These are phyloP conservation scores for Atethmia centrago DNA, from an alignment of 2,888 invertebrate species.

Conservation along the genomic window DNA sequence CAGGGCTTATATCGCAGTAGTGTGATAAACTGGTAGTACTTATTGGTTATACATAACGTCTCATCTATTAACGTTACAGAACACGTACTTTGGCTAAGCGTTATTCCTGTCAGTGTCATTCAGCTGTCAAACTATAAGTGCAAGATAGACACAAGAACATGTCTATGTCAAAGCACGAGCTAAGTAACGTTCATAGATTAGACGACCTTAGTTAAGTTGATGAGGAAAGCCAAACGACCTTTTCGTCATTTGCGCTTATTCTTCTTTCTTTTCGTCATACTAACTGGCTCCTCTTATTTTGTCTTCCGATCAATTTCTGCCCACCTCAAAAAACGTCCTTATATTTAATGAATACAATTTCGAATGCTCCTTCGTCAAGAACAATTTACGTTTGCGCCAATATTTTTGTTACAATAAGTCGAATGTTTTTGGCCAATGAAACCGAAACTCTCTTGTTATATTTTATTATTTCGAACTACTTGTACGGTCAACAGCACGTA, in stretches of 20 bases:
- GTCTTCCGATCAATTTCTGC: not conserved
- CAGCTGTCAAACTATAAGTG: not conserved
- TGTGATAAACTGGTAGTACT: too few species aligned
- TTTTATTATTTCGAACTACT: not conserved
- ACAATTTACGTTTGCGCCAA: not conserved
- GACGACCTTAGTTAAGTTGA: too few species aligned
- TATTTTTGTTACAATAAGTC: slow-evolving; percentile 18
- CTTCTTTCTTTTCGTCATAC: too few species aligned
- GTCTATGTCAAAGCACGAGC: not conserved
- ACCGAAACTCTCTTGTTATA: slow-evolving; percentile 24
- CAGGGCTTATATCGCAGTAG: too few species aligned
- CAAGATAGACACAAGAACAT: not conserved
- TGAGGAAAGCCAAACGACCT: too few species aligned
- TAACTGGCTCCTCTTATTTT: too few species aligned
- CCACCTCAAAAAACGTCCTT: not conserved
- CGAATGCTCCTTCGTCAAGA: slow-evolving; percentile 3
- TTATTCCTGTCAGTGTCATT: not conserved
- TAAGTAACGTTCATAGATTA: not conserved
- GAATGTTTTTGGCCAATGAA: slow-evolving; percentile 22
- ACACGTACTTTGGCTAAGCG: too few species aligned
- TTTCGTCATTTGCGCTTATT: too few species aligned
- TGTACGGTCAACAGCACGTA: slow-evolving; percentile 10
- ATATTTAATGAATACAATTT: slow-evolving; percentile 16
- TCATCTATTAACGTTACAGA: too few species aligned
- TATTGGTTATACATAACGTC: too few species aligned